Conservation (phyloP, 1,140 invertebrate genomes). For the Halictus rubicundus region DNA sequence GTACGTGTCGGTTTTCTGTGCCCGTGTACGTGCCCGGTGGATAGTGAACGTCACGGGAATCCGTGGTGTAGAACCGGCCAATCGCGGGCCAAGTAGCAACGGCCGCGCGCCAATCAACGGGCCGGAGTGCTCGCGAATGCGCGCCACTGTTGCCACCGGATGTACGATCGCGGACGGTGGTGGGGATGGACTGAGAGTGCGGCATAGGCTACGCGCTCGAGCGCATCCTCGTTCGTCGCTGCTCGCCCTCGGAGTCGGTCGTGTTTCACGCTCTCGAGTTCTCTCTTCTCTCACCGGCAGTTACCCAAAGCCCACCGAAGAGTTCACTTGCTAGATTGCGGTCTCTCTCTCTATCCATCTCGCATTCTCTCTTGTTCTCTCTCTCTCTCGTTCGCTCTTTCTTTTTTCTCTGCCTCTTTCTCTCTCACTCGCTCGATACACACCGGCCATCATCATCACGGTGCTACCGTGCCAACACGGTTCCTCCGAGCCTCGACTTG, state of each 20-base stretch:
- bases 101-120: constrained; percentile 56
- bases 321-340: constrained; percentile 17
- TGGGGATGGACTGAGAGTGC: constrained; percentile 72
- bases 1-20: not conserved
- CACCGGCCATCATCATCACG: constrained; percentile 12
- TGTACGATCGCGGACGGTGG: constrained; percentile 57
- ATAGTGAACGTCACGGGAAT: constrained; percentile 47
- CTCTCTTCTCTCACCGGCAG: constrained; percentile 36
- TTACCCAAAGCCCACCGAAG: constrained; percentile 32
- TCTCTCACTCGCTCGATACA: no score
- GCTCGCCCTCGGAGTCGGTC: constrained; percentile 70
- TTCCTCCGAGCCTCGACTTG: constrained; percentile 13
- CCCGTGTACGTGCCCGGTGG: constrained; percentile 1
- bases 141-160: constrained; percentile 61
- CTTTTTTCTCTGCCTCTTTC: no score
- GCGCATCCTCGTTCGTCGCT: constrained; percentile 76
- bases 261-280: constrained; percentile 52
- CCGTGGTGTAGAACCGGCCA: constrained; percentile 48
- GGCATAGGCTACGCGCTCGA: constrained; percentile 69
- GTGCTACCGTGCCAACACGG: constrained; percentile 6
- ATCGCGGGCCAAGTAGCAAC: constrained; percentile 61
- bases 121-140: constrained; percentile 56
- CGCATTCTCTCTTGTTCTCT: not conserved
- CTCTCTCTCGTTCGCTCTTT: constrained; percentile 16
- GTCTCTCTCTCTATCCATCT: constrained; percentile 22